Evolutionary conservation across 2,888 invertebrate genomes (phyloP).

Genomic region (Disparrhopalites patrizii): DNA sequence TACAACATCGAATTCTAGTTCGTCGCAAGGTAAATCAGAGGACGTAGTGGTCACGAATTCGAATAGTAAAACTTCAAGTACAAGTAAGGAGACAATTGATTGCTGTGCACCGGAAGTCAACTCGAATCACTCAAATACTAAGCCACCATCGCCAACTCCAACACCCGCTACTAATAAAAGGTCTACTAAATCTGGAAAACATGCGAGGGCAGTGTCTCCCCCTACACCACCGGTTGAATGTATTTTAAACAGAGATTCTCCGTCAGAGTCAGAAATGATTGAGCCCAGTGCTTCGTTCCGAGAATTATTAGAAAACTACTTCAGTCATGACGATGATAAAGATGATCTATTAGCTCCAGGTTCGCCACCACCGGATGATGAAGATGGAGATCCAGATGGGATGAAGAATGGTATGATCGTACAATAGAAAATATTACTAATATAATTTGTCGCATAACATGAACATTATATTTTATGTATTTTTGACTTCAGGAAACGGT

Average conservation of each 20-base stretch:
- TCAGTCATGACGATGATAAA: constrained; percentile 3
- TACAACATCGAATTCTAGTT: background rate
- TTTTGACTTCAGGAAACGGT: background rate
- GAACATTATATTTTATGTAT: background rate
- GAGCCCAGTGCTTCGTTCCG: constrained; percentile 1
- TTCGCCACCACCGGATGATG: constrained; percentile 7
- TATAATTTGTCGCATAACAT: too few species aligned
- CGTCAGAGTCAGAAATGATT: background rate
- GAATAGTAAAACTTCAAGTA: background rate
- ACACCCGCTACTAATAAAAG: background rate
- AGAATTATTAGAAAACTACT: constrained; percentile 6
- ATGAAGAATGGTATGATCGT: too few species aligned
- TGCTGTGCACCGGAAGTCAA: background rate
- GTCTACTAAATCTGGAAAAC: constrained; percentile 1
- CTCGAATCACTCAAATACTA: background rate
- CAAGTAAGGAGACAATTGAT: background rate
- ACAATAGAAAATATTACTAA: too few species aligned
- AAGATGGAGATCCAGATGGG: constrained; percentile 5
- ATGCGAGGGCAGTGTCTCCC: background rate
- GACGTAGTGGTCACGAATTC: too few species aligned
- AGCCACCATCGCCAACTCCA: background rate
- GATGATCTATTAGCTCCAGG: constrained; percentile 1
- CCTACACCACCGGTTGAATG: background rate
- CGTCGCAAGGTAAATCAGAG: background rate
- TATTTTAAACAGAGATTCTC: constrained; percentile 2